Base-by-base conservation (phyloP, 2,113 vertebrate species). In the Elgaria multicarinata region DNA sequence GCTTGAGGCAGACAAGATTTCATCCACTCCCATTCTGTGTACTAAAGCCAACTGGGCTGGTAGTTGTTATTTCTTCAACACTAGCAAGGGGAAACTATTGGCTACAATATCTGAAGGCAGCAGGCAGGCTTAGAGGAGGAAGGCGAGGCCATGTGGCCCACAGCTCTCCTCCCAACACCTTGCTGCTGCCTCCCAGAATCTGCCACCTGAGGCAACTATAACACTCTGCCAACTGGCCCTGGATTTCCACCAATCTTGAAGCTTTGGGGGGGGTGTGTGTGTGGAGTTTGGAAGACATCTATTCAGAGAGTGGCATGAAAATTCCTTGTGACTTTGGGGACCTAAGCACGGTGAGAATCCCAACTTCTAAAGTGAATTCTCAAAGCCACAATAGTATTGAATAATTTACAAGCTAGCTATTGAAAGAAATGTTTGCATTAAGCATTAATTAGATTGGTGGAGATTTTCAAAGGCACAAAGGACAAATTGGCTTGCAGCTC, bases 381-480 rank as follows among this genome's bases (percentile, higher is more conserved):
- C 36, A 64, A 85, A 91, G 67, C 24, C 90, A 2, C 14, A 1
- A 0, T 46, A 85, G 75, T 50, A 80, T 8, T 84, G 36, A 87
- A 90, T 83, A 87, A 87, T 90, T 90, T 90, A 90, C 69, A 75
- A 42, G 78, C n/a, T 87, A 76, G 69, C 81, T 64, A 67, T 83
- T 44, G 42, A 87, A 87, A 91, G 90, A 58, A 81, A 83, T 6
- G 22, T 92, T 94, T 89, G 4, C 85, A 46, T 81, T 44, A 82
- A 74, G 22, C 87, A 85, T 72, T 76, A 66, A 83, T 86, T 79
- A 85, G 55, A 80, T 16, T 83, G 81, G 74, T 42, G 78, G 36
- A 83, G 28, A 36, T 93, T 94, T 92, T 92, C 44, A 80, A 18
- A 2, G 20, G 55, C 42, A 5, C 62, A 71, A 78, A 71, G 81